Percentiles rank a stretch among this genome's conserved stretches.
phyloP scores from a whole-genome alignment of 2,797 vertebrate genomes.

The Scolopax bukidnonensis region DNA sequence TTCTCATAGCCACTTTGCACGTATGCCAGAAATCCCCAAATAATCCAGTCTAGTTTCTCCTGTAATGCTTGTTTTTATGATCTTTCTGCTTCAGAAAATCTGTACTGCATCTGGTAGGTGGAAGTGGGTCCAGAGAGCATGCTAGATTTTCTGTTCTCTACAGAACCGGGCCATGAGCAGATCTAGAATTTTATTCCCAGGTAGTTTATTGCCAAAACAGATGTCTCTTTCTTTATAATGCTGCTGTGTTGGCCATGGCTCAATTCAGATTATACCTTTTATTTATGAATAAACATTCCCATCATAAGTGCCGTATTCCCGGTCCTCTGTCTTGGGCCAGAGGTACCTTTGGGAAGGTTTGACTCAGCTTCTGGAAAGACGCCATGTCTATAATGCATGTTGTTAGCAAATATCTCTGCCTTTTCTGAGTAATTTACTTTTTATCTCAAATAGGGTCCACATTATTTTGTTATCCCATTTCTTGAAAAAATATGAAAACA shows the following conservation, averaged over 20 bases:
- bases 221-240: neutral
- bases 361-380: neutral
- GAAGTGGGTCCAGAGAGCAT: neutral
- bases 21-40: neutral
- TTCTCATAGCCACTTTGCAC: neutral
- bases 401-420: neutral
- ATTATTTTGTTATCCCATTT: neutral
- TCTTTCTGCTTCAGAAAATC: neutral
- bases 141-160: neutral
- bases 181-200: neutral
- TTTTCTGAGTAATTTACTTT: neutral
- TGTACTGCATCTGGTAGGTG: neutral
- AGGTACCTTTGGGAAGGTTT: neutral
- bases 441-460: neutral
- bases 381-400: neutral
- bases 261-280: neutral
- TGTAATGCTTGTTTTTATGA: neutral
- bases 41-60: neutral
- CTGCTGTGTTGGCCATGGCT: neutral
- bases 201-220: neutral
- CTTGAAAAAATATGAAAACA: neutral
- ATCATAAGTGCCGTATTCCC: neutral
- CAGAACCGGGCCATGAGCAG: neutral
- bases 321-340: neutral
- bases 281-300: neutral